phyloP scores from a whole-genome alignment of 2,797 vertebrate genomes.

The Octomys mimax region DNA sequence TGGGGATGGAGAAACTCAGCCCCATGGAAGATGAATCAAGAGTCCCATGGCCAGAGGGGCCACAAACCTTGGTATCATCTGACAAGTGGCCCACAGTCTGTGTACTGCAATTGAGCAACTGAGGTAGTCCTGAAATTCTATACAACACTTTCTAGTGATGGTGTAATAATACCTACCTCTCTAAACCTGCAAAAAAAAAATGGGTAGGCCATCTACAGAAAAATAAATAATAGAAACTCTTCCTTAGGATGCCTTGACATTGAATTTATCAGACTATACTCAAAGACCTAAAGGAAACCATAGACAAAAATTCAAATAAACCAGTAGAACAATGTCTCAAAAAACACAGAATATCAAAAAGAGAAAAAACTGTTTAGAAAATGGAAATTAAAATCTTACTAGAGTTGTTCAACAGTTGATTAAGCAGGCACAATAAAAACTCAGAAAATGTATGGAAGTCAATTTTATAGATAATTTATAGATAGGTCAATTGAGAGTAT shows the following conservation, averaged over 20 bases:
- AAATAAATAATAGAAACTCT: neutral
- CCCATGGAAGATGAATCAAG: neutral
- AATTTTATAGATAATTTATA: neutral
- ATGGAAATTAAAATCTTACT: constrained; percentile 39
- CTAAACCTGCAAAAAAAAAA: no score
- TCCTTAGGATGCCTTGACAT: neutral
- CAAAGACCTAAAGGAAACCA: neutral
- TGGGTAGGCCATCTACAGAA: neutral
- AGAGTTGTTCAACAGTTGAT: constrained; percentile 1
- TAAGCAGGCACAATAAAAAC: neutral
- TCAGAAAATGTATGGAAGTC: neutral
- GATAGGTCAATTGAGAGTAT: neutral
- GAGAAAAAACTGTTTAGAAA: constrained; percentile 10
- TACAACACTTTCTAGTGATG: neutral
- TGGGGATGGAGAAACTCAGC: neutral
- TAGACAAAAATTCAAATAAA: constrained; percentile 49
- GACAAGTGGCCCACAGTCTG: neutral
- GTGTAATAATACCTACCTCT: neutral
- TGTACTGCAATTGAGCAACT: neutral
- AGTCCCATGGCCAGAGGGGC: neutral
- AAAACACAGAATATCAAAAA: constrained; percentile 24
- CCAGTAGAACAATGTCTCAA: neutral
- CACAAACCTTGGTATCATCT: neutral
- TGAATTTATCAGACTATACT: neutral
- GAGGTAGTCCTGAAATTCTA: neutral